Percentiles rank a stretch among this genome's conserved stretches.
Conservation (phyloP, 2,888 invertebrate species). For the Panorpa germanica region DNA sequence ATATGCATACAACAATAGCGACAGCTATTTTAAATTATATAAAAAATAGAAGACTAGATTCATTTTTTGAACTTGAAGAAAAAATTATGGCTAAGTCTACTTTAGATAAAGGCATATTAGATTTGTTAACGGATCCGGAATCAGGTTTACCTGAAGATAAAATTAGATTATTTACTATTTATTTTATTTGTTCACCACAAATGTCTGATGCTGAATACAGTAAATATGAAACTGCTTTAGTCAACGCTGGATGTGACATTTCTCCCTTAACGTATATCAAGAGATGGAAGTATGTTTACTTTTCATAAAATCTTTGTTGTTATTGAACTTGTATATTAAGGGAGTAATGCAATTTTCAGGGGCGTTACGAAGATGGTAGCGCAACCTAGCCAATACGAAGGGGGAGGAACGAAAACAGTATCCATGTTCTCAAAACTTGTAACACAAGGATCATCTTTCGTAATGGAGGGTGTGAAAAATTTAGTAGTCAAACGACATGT, state of each 20-base stretch:
- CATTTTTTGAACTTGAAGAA: conserved; percentile 94
- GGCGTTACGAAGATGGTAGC: conserved; percentile 23
- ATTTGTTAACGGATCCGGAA: conserved; percentile 69
- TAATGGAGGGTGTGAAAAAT: conserved; percentile 99
- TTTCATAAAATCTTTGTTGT: conserved; percentile 4
- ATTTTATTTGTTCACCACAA: conserved; percentile 68
- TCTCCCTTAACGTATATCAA: conserved; percentile 75
- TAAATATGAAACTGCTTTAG: conserved; percentile 61
- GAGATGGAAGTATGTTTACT: conserved; percentile 62
- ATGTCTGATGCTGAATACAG: conserved; percentile 69
- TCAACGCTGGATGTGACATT: conserved; percentile 69
- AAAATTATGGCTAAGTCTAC: conserved; percentile 84
- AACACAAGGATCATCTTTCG: conserved; percentile 92
- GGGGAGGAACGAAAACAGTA: conserved; percentile 87
- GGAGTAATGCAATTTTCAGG: conserved; percentile 11
- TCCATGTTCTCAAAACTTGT: conserved; percentile 97
- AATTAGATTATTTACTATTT: conserved; percentile 80
- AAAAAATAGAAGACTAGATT: conserved; percentile 79
- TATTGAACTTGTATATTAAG: no score
- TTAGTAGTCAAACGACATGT: conserved; percentile 95
- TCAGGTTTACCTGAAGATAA: conserved; percentile 85
- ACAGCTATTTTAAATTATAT: conserved; percentile 76
- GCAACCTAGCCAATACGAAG: conserved; percentile 67
- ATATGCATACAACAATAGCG: conserved; percentile 97
- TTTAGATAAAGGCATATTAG: conserved; percentile 68